Base-by-base conservation (phyloP, 2,888 invertebrate genomes). In the Chrysolina americana region DNA sequence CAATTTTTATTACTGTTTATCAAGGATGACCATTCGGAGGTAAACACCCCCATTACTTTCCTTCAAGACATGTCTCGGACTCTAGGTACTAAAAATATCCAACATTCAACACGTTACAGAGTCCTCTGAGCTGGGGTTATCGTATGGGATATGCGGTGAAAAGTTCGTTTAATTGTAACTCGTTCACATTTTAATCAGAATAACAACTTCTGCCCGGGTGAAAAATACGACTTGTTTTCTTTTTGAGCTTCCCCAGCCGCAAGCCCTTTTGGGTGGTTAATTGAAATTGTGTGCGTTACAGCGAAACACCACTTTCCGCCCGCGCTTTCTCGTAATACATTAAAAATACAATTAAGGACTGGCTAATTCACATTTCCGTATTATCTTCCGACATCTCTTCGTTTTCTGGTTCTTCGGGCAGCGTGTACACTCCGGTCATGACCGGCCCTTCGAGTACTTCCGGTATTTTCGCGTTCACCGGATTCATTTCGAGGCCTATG, bases 321-420 rank as follows among this genome's bases (percentile, higher is more conserved):
- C 53, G 17, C 53, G 8, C 21, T 19, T 10, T 3, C 21, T 17
- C n/a, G 59, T 36, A 59, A 59, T n/a, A 59, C 59, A 59, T 59
- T 59, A 28, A 59, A 59, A 59, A 59, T 6, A 59, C 28, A 59
- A 59, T 59, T 59, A 59, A 15, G 36, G 15, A 15, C n/a, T 10
- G 36, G n/a, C 59, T n/a, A 48, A 36, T 75, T 75, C 36, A 88
- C 85, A 87, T 88, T 80, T 87, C 85, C 8, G 86, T 86, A 75
- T 87, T 89, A 59, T 89, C 89, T 84, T 90, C 90, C 50, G 88
- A 87, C 71, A 83, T 85, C 21, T 88, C 88, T 80, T 91, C 90
- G 64, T 89, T 86, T 84, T 91, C 91, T 50, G 91, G 90, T 79
- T 91, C 90, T 83, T 91, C 91, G 44, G 89, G 88, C 44, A 91